Percentiles rank a stretch among this genome's conserved stretches.
Conservation (phyloP, 2,888 invertebrate species). For the Falcaria lacertinaria region DNA sequence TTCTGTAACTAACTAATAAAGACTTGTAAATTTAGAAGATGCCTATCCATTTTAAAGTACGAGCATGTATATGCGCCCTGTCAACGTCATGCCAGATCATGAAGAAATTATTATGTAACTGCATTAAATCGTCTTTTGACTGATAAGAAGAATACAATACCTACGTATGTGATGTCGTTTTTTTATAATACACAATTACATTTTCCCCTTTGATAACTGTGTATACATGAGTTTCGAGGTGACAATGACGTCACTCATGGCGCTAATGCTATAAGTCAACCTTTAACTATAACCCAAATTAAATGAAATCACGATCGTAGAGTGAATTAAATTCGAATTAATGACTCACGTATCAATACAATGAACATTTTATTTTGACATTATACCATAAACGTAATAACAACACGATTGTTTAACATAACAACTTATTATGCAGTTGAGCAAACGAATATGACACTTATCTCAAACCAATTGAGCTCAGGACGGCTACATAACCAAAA, state of each 20-base stretch:
- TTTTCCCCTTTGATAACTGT: slow-evolving; percentile 24
- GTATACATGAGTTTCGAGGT: slow-evolving; percentile 17
- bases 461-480: slow-evolving; percentile 9
- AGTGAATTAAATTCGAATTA: slow-evolving; percentile 68
- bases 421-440: slow-evolving; percentile 14
- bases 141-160: too few species aligned
- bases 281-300: slow-evolving; percentile 38
- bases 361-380: slow-evolving; percentile 71
- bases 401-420: slow-evolving; percentile 53
- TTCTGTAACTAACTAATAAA: too few species aligned
- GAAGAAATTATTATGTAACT: too few species aligned
- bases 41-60: too few species aligned
- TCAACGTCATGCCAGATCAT: too few species aligned
- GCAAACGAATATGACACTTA: slow-evolving; percentile 26
- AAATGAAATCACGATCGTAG: slow-evolving; percentile 53
- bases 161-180: too few species aligned
- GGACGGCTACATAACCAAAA: slow-evolving; percentile 13
- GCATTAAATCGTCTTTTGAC: too few species aligned
- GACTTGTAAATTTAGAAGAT: too few species aligned
- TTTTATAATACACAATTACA: too few species aligned
- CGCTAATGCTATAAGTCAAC: not conserved
- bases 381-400: slow-evolving; percentile 67
- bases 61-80: too few species aligned
- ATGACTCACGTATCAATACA: slow-evolving; percentile 57
- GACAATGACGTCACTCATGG: not conserved